Evolutionary conservation across 2,888 invertebrate genomes (phyloP), one percentile per base, ranked within the genome.

Genomic region (Cerastis rubricosa): DNA sequence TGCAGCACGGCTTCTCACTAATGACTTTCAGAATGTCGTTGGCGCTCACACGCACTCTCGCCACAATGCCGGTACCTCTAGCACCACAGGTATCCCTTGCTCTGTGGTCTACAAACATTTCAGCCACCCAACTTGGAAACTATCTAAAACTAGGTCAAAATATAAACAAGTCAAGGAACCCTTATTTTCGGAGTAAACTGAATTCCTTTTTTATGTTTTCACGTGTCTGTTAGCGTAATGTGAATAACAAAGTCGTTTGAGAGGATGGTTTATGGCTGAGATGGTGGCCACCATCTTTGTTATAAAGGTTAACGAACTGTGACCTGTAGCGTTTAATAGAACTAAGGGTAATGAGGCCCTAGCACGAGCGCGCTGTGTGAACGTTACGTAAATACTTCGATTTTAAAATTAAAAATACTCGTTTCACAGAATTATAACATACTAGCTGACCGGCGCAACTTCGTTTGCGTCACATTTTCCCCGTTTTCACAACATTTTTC

Each of bases 241-340:
- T 72, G 57, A 79, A 83, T 70, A 83, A 83, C 72, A 83, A 75
- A 75, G 80, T 83, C 75, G 63, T 83, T 74, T 66, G 3, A 9
- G 22, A 61, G 35, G 12, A 74, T 68, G 51, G 43, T 74, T 83
- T 83, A 83, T 71, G 12, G 63, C 45, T 25, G 6, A 25, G 25
- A 54, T 69, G 47, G 35, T 65, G n/a, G 66, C 47, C 64, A 40
- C 25, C 25, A 17, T 74, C 45, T 74, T 81, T 45, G 59, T 17
- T 67, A 11, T 43, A 68, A 71, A 61, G 77, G 76, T 76, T 19
- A 69, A 0, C 0, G 64, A 81, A 64, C 59, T 81, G 67, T 51
- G 45, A 29, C n/a, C 45, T 5, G 2, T 22, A 35, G 14, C 4
- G 43, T n/a, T 51, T 59, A 0, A 47, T 14, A 35, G 35, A 35